phyloP scores from a whole-genome alignment of 92 coral and sea anemone species.

The Zoanthus gigantus region DNA sequence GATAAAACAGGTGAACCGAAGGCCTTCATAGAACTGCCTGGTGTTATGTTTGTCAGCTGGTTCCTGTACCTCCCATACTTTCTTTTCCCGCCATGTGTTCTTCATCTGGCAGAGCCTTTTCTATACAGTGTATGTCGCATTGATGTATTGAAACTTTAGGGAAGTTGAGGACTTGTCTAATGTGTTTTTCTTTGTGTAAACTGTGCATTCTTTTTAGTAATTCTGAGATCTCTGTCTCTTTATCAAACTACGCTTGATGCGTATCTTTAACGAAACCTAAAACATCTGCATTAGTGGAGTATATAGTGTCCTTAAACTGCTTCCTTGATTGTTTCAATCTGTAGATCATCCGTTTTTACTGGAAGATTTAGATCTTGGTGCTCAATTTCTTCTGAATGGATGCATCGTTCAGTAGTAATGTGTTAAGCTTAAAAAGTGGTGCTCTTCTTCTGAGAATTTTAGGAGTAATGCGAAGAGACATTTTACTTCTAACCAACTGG shows the following conservation, averaged over 20 bases:
- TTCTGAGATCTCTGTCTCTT: neutral
- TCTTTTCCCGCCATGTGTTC: slow-evolving; percentile 4
- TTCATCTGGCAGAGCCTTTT: slow-evolving; percentile 6
- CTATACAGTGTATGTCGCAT: neutral
- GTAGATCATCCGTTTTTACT: neutral
- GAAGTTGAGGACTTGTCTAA: neutral
- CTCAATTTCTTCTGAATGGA: neutral
- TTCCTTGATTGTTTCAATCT: neutral
- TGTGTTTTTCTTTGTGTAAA: too few relatives aligned
- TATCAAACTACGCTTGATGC: slow-evolving; percentile 9
- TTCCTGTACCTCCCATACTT: slow-evolving; percentile 5
- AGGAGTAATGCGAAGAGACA: neutral
- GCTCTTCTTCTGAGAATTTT: neutral
- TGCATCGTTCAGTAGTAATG: neutral
- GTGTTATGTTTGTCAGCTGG: slow-evolving; percentile 29
- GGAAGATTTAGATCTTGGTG: slow-evolving; percentile 16
- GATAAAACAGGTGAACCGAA: neutral
- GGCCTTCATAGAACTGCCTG: neutral
- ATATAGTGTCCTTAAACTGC: neutral
- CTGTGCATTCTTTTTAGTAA: neutral
- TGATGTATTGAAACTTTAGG: neutral
- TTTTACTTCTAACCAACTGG: neutral
- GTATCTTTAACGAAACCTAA: slow-evolving; percentile 4
- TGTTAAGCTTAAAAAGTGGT: neutral
- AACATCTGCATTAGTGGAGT: slow-evolving; percentile 18